These are phyloP conservation scores for Clepsis dumicolana DNA, from an alignment of 2,888 invertebrate genomes.

Conservation along the genomic window DNA sequence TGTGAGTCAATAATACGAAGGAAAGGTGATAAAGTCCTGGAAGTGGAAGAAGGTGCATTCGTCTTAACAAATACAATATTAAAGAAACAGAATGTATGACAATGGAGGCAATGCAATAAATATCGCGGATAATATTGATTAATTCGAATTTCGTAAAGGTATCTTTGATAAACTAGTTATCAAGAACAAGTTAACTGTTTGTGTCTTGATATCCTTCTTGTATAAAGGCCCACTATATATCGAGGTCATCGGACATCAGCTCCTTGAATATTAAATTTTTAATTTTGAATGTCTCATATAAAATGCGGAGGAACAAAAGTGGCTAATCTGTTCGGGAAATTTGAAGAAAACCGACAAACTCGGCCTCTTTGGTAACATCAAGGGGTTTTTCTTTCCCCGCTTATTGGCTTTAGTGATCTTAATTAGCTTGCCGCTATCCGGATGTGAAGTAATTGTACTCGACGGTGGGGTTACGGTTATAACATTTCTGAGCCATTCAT, in stretches of 20 bases:
- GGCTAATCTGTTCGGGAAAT: slow-evolving; percentile 79
- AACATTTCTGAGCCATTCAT: too few relatives aligned
- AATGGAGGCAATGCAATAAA: too few relatives aligned
- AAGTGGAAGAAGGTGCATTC: too few relatives aligned
- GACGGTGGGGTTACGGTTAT: background rate
- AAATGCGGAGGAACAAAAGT: slow-evolving; percentile 77
- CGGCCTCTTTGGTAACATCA: slow-evolving; percentile 75
- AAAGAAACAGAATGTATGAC: too few relatives aligned
- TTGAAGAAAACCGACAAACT: slow-evolving; percentile 73
- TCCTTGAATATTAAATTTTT: slow-evolving; percentile 62
- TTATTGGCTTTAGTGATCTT: slow-evolving; percentile 15
- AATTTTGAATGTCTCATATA: slow-evolving; percentile 73
- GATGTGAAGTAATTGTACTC: background rate
- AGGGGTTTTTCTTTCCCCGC: slow-evolving; percentile 62
- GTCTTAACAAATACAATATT: too few relatives aligned
- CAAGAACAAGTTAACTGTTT: too few relatives aligned
- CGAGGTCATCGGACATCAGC: slow-evolving; percentile 39
- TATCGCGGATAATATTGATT: too few relatives aligned
- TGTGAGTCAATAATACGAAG: too few relatives aligned
- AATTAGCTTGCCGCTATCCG: slow-evolving; percentile 17
- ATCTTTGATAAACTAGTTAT: too few relatives aligned
- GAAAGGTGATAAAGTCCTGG: too few relatives aligned
- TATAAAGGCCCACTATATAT: background rate
- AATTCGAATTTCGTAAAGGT: too few relatives aligned
- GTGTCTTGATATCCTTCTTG: background rate